These are phyloP conservation scores for Phenacoccus solenopsis DNA, from an alignment of 1,140 invertebrate species.

Conservation along the genomic window DNA sequence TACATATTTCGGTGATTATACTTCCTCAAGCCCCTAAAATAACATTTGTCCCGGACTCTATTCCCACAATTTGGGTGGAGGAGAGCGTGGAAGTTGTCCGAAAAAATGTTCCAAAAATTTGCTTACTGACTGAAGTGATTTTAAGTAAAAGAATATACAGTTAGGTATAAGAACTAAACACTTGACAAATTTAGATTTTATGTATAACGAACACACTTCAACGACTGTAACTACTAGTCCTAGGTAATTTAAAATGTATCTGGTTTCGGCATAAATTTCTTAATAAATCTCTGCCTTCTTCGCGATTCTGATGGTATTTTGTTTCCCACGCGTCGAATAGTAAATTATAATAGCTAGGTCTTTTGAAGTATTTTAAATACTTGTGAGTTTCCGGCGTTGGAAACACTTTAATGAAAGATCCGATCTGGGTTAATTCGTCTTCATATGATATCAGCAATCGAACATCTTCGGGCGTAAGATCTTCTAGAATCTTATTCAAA, in stretches of 20 bases:
- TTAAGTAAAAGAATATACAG: too few relatives aligned
- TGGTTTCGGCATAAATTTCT: not conserved
- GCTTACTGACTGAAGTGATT: too few relatives aligned
- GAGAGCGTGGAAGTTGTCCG: too few relatives aligned
- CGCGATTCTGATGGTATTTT: slow-evolving; percentile 51
- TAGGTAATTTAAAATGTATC: not conserved
- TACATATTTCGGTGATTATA: too few relatives aligned
- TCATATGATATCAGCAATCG: slow-evolving; percentile 72
- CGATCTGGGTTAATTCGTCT: slow-evolving; percentile 71
- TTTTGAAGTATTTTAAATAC: slow-evolving; percentile 75
- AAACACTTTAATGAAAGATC: slow-evolving; percentile 58
- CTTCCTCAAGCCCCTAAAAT: too few relatives aligned
- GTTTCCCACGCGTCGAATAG: slow-evolving; percentile 86
- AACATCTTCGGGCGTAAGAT: slow-evolving; percentile 78
- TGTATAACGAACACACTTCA: too few relatives aligned
- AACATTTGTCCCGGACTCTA: too few relatives aligned
- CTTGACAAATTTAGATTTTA: too few relatives aligned
- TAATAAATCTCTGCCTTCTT: slow-evolving; percentile 38
- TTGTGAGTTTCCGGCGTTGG: slow-evolving; percentile 60
- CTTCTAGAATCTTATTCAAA: slow-evolving; percentile 54
- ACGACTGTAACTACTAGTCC: too few relatives aligned
- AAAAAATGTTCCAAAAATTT: too few relatives aligned
- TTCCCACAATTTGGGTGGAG: too few relatives aligned
- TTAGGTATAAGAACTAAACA: too few relatives aligned
- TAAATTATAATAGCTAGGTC: slow-evolving; percentile 81